phyloP scores from a whole-genome alignment of 1,140 invertebrate species.

The Drosophila lacteicornis region DNA sequence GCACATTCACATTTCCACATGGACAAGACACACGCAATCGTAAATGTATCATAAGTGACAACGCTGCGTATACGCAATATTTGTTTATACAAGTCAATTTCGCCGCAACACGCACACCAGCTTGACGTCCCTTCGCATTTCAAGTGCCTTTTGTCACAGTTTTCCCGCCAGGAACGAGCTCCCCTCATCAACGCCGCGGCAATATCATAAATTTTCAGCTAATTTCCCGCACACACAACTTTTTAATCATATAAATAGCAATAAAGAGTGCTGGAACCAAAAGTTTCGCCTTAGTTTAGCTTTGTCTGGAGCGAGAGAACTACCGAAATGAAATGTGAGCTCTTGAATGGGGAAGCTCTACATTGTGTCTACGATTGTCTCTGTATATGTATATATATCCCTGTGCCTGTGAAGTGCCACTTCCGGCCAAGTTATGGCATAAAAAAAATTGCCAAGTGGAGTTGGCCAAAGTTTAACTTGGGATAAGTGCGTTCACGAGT shows the following conservation, averaged over 20 bases:
- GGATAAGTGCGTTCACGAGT: conserved; percentile 21
- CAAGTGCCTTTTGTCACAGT: conserved; percentile 39
- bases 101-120: conserved; percentile 57
- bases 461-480: conserved; percentile 24
- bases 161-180: not conserved
- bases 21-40: conserved; percentile 36
- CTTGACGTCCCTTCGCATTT: conserved; percentile 32
- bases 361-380: conserved; percentile 13
- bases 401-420: conserved; percentile 14
- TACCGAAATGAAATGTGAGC: conserved; percentile 37
- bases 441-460: conserved; percentile 26
- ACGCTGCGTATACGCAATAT: conserved; percentile 68
- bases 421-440: conserved; percentile 26
- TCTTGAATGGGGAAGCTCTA: conserved; percentile 23
- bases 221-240: conserved; percentile 68
- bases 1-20: conserved; percentile 39
- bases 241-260: conserved; percentile 65
- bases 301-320: conserved; percentile 26
- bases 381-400: not conserved
- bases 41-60: conserved; percentile 32
- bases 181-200: conserved; percentile 15
- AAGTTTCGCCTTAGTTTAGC: conserved; percentile 26
- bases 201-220: conserved; percentile 64
- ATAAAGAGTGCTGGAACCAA: conserved; percentile 32
- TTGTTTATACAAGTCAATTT: conserved; percentile 70